phyloP scores from a whole-genome alignment of 2,888 invertebrate species.

The Erynnis tages region DNA sequence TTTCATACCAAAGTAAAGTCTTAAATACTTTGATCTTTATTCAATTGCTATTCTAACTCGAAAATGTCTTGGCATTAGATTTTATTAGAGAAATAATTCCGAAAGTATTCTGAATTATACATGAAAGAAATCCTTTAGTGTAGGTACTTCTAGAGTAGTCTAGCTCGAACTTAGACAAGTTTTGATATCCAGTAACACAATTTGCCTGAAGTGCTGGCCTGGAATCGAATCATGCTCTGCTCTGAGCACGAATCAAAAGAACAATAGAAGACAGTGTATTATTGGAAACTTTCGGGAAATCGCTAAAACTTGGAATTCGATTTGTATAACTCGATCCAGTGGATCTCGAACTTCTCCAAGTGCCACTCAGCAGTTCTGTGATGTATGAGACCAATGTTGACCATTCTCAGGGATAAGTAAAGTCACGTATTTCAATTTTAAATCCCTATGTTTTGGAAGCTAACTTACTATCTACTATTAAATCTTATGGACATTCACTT shows the following conservation, averaged over 20 bases:
- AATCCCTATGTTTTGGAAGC: too few relatives aligned
- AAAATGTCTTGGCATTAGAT: background rate
- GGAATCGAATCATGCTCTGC: slow-evolving; percentile 19
- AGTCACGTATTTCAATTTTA: slow-evolving; percentile 11
- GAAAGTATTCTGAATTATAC: background rate
- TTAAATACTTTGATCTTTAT: too few relatives aligned
- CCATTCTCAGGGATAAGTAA: background rate
- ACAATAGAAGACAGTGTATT: slow-evolving; percentile 21
- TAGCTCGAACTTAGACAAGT: slow-evolving; percentile 10
- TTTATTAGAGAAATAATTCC: background rate
- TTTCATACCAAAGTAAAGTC: too few relatives aligned
- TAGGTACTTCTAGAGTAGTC: background rate
- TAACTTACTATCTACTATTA: too few relatives aligned
- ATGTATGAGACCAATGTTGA: background rate
- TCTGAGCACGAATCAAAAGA: slow-evolving; percentile 13
- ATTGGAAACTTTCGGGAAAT: slow-evolving; percentile 24
- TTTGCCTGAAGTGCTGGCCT: slow-evolving; percentile 17
- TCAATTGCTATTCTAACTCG: too few relatives aligned
- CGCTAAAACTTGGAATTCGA: slow-evolving; percentile 22
- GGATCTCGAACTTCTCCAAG: slow-evolving; percentile 4
- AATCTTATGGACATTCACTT: too few relatives aligned
- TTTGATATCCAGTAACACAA: slow-evolving; percentile 19
- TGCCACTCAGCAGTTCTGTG: background rate
- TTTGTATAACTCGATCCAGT: slow-evolving; percentile 17
- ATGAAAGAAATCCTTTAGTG: background rate